phyloP scores from a whole-genome alignment of 2,888 invertebrate genomes.

The Drosophila limbata region DNA sequence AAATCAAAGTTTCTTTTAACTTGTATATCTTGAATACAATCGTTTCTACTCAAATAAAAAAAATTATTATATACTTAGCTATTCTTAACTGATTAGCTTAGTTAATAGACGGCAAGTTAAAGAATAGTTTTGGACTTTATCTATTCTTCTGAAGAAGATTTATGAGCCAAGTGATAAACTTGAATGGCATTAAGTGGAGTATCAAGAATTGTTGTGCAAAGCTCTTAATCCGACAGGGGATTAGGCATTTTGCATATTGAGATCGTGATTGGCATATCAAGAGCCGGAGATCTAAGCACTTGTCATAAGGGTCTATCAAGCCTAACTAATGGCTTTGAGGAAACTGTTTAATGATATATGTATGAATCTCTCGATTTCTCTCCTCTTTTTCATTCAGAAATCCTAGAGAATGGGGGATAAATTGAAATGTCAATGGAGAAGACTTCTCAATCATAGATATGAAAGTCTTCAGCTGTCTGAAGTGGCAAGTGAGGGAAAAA shows the following conservation, averaged over 20 bases:
- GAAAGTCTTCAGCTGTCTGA: slow-evolving; percentile 32
- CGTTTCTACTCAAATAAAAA: not conserved
- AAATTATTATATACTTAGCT: not conserved
- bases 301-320: slow-evolving; percentile 29
- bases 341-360: slow-evolving; percentile 3
- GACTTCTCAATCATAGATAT: slow-evolving; percentile 76
- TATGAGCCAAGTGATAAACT: slow-evolving; percentile 33
- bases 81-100: slow-evolving; percentile 4
- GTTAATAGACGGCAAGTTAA: slow-evolving; percentile 1
- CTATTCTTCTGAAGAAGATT: slow-evolving; percentile 25
- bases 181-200: slow-evolving; percentile 57
- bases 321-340: slow-evolving; percentile 43
- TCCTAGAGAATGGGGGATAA: slow-evolving; percentile 20
- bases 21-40: too few relatives aligned
- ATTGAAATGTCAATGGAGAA: slow-evolving; percentile 61
- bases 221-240: slow-evolving; percentile 61
- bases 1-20: too few relatives aligned
- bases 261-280: slow-evolving; percentile 64
- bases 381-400: slow-evolving; percentile 23
- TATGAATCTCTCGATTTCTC: not conserved
- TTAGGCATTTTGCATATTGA: slow-evolving; percentile 60
- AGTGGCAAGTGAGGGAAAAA: slow-evolving; percentile 36
- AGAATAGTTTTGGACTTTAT: slow-evolving; percentile 11
- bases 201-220: slow-evolving; percentile 41
- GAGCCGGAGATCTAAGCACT: slow-evolving; percentile 50